A percentile compares a stretch with the other conserved stretches of the same genome.
phyloP scores from a whole-genome alignment of 2,797 vertebrate species.

The Hoplostethus mediterraneus region DNA sequence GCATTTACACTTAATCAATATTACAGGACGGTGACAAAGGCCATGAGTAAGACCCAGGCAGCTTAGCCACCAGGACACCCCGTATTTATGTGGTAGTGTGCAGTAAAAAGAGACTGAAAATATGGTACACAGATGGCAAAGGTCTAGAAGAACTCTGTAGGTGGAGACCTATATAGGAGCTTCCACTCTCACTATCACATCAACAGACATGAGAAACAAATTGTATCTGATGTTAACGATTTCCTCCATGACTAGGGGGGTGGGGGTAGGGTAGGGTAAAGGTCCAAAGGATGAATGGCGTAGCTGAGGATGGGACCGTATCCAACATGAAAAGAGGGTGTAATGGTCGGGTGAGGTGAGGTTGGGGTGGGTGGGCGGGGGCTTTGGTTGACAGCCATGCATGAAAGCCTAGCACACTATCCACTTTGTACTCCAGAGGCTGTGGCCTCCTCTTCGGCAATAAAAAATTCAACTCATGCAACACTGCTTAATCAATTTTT shows the following conservation, averaged over 20 bases:
- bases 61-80: too few relatives aligned
- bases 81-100: too few relatives aligned
- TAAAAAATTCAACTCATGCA: conserved; percentile 78
- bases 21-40: background rate
- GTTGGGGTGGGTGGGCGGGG: background rate
- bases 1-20: too few relatives aligned
- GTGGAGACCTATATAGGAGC: background rate
- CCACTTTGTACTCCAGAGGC: conserved; percentile 32
- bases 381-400: background rate
- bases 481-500: conserved; percentile 75
- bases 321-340: too few relatives aligned
- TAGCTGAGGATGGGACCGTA: background rate
- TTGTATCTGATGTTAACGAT: conserved; percentile 25
- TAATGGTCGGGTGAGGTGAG: too few relatives aligned
- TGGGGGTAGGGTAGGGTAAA: too few relatives aligned
- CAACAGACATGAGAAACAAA: background rate
- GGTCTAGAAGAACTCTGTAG: background rate
- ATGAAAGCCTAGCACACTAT: conserved; percentile 17
- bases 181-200: background rate
- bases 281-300: background rate
- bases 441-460: conserved; percentile 22
- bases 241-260: conserved; percentile 9
- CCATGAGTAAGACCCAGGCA: too few relatives aligned
- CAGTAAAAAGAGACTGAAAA: background rate
- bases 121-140: too few relatives aligned